Evolutionary conservation across 2,888 invertebrate genomes (phyloP), one percentile per base, ranked within the genome.

Genomic region (Phanerotoma sp.): DNA sequence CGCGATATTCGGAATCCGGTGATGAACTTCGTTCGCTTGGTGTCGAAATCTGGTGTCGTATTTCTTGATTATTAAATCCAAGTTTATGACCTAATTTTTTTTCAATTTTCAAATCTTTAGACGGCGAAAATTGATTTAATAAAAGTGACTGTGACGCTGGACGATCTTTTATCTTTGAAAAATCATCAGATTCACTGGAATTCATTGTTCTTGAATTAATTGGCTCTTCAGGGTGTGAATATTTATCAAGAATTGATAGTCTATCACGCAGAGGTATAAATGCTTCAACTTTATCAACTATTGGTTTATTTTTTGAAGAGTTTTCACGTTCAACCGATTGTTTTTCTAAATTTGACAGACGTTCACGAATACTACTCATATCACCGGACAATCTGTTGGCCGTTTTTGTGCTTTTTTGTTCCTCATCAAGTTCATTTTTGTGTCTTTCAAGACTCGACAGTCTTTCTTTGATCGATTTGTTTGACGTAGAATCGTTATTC

Each of bases 381-480:
- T 86, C 87, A 30, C 82, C 79, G 6, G 86, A 82, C 35, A 84
- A 71, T 65, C 82, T 80, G 59, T 77, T 81, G 5, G 66, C 37
- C 3, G 62, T 55, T 75, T 54, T 74, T 61, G 78, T 78, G 62
- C 79, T 80, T 63, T 80, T 81, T 48, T 80, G 72, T 18, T 73
- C 69, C 15, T 52, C 68, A 10, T 71, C 68, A n/a, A 28, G 18
- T n/a, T 55, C 55, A 1, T 46, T 22, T 15, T 82, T 83, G 59
- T 84, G 85, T 72, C 84, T 86, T 70, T 87, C 87, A 70, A 89
- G 80, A 69, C 82, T 84, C 66, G 85, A 85, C 55, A 89, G 77
- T 66, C 89, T 82, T 71, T 89, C 88, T 71, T 87, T 88, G 56
- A 89, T 87, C 50, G 86, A 86, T 75, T 84, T 86, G 61, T 86